Base-by-base conservation (phyloP, 2,888 invertebrate species). In the Drosophila silvestris region DNA sequence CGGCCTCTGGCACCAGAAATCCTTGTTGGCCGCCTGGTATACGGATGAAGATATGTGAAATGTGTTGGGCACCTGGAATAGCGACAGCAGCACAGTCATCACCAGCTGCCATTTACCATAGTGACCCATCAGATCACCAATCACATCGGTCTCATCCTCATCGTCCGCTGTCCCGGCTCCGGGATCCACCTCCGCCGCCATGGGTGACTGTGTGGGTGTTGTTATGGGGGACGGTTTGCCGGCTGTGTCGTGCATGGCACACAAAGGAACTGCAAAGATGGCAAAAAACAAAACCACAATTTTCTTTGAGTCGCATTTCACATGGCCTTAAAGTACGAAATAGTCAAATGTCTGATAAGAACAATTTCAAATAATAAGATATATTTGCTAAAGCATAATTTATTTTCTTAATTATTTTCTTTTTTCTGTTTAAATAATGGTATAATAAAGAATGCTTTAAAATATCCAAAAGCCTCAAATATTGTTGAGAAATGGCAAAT, bases 31-130 rank as follows among this genome's bases (percentile, higher is more conserved):
- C 59, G 96, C 96, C 92, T 96, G 96, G 93, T 97, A 97, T 0
- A 96, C 96, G 47, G 96, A 95, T 61, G 96, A 95, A 92, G 96
- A 96, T 90, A 97, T 97, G 93, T 97, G 97, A 94, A 96, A 97
- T 51, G 97, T 97, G 93, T 96, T 96, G 3, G 97, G 97, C 85
- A 97, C 95, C 89, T 97, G 97, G 94, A 96, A 96, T 54, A 97
- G 94, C 3, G 97, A 96, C 75, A 97, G 93, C 53, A 97, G 94
- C 89, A 97, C 95, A 5, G 97, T 97, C 94, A 96, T 95, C 74
- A 96, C 92, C 71, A 96, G 94, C 93, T 97, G 97, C 97, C 97
- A 97, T 79, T 95, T 95, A 57, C 97, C 97, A 91, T 96, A 97
- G 89, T 96, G 95, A 4, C 97, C 97, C 83, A 97, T 96, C 54